These are phyloP conservation scores for Pocillopora grandis DNA, from an alignment of 92 coral and sea anemone genomes.

Conservation along the genomic window DNA sequence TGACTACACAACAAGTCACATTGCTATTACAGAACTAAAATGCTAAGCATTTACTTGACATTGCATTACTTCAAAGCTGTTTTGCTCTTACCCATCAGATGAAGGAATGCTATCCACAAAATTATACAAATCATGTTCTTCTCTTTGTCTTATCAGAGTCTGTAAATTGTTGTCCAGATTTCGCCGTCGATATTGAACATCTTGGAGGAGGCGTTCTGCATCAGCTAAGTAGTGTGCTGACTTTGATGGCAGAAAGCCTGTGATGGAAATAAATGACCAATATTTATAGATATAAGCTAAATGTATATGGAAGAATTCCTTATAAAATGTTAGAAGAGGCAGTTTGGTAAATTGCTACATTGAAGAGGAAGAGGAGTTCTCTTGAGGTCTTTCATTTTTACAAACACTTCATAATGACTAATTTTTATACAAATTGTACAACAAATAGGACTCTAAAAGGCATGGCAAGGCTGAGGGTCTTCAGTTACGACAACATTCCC, in stretches of 20 bases:
- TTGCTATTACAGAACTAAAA: neutral
- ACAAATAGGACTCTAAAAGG: too few relatives aligned
- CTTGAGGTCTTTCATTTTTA: too few relatives aligned
- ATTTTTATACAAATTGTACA: too few relatives aligned
- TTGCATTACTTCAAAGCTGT: neutral
- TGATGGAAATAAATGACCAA: neutral
- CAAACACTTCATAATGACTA: too few relatives aligned
- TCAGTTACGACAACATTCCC: too few relatives aligned
- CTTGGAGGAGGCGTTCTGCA: constrained; percentile 75
- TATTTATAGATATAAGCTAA: neutral
- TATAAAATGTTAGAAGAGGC: too few relatives aligned
- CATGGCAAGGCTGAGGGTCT: too few relatives aligned
- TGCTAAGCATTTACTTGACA: neutral
- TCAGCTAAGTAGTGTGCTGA: constrained; percentile 66
- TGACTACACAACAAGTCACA: too few relatives aligned
- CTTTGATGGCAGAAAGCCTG: constrained; percentile 38
- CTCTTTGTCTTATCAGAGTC: constrained; percentile 76
- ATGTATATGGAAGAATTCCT: too few relatives aligned
- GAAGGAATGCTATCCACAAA: constrained; percentile 66
- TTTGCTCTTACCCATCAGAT: constrained; percentile 49
- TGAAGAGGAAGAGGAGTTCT: too few relatives aligned
- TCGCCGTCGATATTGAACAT: constrained; percentile 77
- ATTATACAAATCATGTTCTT: constrained; percentile 76
- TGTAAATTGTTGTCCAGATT: constrained; percentile 78
- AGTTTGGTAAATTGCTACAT: too few relatives aligned